Evolutionary conservation across 1,140 invertebrate species (phyloP), one percentile per base, ranked within the genome.

Genomic region (Solen grandis): DNA sequence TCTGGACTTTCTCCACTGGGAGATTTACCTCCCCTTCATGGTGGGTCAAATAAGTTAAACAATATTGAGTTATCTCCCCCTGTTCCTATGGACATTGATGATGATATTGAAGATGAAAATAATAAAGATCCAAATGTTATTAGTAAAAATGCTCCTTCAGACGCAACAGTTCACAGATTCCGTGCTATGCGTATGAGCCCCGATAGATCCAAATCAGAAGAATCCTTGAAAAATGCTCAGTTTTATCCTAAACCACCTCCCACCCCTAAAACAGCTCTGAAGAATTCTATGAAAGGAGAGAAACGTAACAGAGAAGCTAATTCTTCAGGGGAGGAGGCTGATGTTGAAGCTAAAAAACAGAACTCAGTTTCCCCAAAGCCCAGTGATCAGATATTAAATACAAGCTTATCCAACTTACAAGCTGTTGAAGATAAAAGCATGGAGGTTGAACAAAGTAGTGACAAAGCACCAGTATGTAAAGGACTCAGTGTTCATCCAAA

Each of bases 181-280:
- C 81, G 85, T 50, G 85, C 85, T 59, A 66, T 89, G 38, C 87
- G 85, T 69, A 85, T 89, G 83, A 84, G 84, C 22, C 72, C 74
- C 10, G 84, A 86, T 50, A 82, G 84, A 46, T 70, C 78, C 38
- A 72, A 81, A 25, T 87, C 85, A 36, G 75, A 86, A 13, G 86
- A 86, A 74, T 87, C 87, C 33, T 50, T 87, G 38, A 86, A 82
- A 68, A 86, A 85, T 81, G 84, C 84, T 62, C 84, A 84, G 13
- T 89, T 88, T 86, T 33, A 85, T 8, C 89, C 88, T 25, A 88
- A 88, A 77, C 89, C 89, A 10, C 89, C 89, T 46, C 63, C 81
- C 10, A 89, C 87, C 8, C 89, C 88, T 35, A 82, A 84, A 57
- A 84, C 82, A 41, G 78, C 81, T 10, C 65, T 75, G 27, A 77